Evolutionary conservation across 2,113 vertebrate genomes (phyloP).

Genomic region (Todiramphus chloris): DNA sequence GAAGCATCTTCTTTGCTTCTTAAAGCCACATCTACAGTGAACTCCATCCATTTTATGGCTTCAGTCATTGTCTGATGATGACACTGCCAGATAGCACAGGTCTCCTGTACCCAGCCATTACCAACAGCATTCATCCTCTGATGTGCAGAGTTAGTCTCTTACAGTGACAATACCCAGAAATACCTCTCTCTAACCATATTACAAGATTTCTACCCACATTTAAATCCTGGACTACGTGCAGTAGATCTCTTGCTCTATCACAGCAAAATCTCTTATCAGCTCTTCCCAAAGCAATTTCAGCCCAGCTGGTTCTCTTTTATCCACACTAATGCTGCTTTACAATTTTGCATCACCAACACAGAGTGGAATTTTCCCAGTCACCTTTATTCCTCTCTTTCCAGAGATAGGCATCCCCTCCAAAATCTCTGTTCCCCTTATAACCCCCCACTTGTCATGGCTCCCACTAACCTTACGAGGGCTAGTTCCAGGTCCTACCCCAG

Average conservation of each 20-base stretch:
- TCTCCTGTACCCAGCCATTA: neutral
- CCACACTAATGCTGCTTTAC: slow-evolving; percentile 63
- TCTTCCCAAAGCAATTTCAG: slow-evolving; percentile 47
- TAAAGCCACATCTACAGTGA: neutral
- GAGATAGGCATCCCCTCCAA: neutral
- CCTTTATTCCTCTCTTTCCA: slow-evolving; percentile 15
- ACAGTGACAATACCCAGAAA: neutral
- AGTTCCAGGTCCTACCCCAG: neutral
- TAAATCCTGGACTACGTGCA: slow-evolving; percentile 23
- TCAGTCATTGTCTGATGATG: neutral
- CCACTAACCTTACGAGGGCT: neutral
- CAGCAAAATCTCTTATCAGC: slow-evolving; percentile 51
- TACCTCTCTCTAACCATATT: neutral
- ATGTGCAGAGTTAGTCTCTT: neutral
- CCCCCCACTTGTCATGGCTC: fast-evolving
- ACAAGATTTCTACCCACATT: neutral
- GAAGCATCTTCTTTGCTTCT: neutral
- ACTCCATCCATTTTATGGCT: neutral
- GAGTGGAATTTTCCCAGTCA: slow-evolving; percentile 51
- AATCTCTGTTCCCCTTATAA: neutral
- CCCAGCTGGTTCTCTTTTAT: slow-evolving; percentile 60
- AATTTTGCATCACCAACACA: slow-evolving; percentile 7
- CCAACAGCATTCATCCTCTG: neutral
- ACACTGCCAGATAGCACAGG: neutral
- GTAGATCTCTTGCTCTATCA: neutral